These are phyloP conservation scores for Ophioderma brevispina DNA, from an alignment of 35 echinoderm and acorn worm genomes.

Conservation along the genomic window DNA sequence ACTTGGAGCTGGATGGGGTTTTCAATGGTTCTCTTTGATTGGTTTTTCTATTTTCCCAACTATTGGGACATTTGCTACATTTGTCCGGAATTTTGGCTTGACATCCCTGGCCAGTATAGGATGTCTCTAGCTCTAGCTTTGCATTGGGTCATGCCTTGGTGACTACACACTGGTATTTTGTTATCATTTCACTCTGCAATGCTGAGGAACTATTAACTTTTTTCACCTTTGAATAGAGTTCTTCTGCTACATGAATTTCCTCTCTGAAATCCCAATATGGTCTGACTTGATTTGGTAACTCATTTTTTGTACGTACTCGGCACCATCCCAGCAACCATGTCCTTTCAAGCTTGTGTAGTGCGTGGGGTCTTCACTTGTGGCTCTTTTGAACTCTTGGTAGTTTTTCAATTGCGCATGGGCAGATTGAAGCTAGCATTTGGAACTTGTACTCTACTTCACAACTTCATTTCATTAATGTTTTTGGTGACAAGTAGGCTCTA, in stretches of 20 bases:
- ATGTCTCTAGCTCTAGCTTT: slow-evolving; percentile 43
- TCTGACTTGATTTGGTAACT: slow-evolving; percentile 28
- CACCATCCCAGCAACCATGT: slow-evolving; percentile 16
- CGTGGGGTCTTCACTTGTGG: slow-evolving; percentile 16
- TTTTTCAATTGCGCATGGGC: background rate
- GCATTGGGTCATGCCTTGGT: slow-evolving; percentile 39
- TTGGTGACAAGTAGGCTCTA: slow-evolving; percentile 28
- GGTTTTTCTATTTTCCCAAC: slow-evolving; percentile 35
- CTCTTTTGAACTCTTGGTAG: slow-evolving; percentile 21
- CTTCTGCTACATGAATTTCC: slow-evolving; percentile 24
- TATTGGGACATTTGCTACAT: slow-evolving; percentile 9
- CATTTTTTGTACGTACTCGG: background rate
- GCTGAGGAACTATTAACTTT: slow-evolving; percentile 36
- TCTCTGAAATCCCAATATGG: slow-evolving; percentile 51
- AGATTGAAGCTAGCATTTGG: slow-evolving; percentile 22
- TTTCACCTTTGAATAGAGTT: slow-evolving; percentile 20
- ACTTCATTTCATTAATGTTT: background rate
- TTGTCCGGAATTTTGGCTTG: slow-evolving; percentile 39
- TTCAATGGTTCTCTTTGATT: slow-evolving; percentile 52
- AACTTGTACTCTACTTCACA: slow-evolving; percentile 24
- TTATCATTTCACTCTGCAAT: slow-evolving; percentile 33
- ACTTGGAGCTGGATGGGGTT: slow-evolving; percentile 24
- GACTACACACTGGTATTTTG: slow-evolving; percentile 14
- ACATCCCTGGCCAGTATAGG: slow-evolving; percentile 55
- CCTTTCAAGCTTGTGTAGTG: slow-evolving; percentile 2